Percentiles rank a stretch among this genome's conserved stretches.
phyloP scores from a whole-genome alignment of 2,797 vertebrate genomes.

The Crocidura indochinensis region DNA sequence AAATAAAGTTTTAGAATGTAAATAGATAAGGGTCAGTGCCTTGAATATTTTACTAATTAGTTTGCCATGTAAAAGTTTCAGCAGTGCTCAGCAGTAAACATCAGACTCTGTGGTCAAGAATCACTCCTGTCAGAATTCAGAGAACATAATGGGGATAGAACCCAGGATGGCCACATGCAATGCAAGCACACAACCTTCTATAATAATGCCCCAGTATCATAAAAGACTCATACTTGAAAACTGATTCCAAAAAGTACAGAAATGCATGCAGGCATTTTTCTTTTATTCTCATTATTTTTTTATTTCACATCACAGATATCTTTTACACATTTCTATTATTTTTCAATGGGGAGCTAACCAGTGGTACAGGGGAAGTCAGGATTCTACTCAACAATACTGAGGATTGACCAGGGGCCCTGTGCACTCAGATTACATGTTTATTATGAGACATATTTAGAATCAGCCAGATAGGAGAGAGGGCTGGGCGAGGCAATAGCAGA shows the following conservation, averaged over 20 bases:
- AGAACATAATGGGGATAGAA: no score
- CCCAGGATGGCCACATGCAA: no score
- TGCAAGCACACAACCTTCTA: no score
- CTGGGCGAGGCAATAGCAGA: background rate
- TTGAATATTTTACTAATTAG: slow-evolving; percentile 44
- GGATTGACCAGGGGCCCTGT: no score
- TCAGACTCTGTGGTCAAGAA: no score
- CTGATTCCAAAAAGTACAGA: background rate
- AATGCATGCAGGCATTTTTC: background rate
- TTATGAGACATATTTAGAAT: background rate
- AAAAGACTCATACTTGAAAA: background rate
- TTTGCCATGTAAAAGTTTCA: slow-evolving; percentile 12
- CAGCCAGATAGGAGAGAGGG: background rate
- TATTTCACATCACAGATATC: background rate
- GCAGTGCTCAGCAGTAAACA: no score
- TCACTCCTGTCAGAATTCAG: no score
- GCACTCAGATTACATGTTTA: background rate
- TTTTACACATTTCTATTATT: background rate
- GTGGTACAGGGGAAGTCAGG: no score
- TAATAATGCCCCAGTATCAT: no score
- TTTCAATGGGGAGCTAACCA: no score
- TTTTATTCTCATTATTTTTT: background rate
- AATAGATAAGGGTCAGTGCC: slow-evolving; percentile 10
- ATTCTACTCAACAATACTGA: no score
- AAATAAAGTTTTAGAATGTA: slow-evolving; percentile 60